Evolutionary conservation across 1,140 invertebrate species (phyloP), one percentile per base, ranked within the genome.

Genomic region (Drosophila prosaltans): DNA sequence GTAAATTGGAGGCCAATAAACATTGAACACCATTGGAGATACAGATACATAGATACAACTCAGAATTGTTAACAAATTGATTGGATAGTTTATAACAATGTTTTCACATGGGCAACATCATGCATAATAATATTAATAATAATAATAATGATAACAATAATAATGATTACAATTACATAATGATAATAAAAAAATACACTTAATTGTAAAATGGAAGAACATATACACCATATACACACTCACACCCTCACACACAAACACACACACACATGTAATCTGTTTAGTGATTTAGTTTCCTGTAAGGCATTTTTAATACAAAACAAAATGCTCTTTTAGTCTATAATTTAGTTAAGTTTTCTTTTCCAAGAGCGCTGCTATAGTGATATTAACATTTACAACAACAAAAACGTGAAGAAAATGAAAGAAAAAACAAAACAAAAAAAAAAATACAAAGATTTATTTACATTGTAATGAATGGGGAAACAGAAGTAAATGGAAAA

Each of bases 331-430:
- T n/a, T 66, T 67, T 72, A 83, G 60, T 70, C 69, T 55, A 61
- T 51, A 70, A 61, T 74, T 88, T 67, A 58, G 59, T 69, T 81
- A 26, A 55, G 69, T 57, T 59, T 65, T 58, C 51, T 48, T 76
- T 83, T 80, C 59, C 62, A 75, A 71, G 78, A 81, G 84, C 85
- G 84, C 85, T 84, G 84, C 74, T 89, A 89, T 89, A 89, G 84
- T 89, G 84, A 89, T 89, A 89, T 89, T 89, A 89, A 89, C 74
- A 81, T 89, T 89, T 83, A 88, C 80, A 80, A 48, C n/a, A 51
- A 51, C 45, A 51, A 51, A 8, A 48, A 48, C 3, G 32, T 36
- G 5, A 26, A 51, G 8, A 26, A 26, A 51, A 26, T 48, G 21
- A 51, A 51, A 26, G 45, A 51, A 26, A 9, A 51, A 3, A 51